Base-by-base conservation (phyloP, 2,888 invertebrate species). In the Agrotis segetum region DNA sequence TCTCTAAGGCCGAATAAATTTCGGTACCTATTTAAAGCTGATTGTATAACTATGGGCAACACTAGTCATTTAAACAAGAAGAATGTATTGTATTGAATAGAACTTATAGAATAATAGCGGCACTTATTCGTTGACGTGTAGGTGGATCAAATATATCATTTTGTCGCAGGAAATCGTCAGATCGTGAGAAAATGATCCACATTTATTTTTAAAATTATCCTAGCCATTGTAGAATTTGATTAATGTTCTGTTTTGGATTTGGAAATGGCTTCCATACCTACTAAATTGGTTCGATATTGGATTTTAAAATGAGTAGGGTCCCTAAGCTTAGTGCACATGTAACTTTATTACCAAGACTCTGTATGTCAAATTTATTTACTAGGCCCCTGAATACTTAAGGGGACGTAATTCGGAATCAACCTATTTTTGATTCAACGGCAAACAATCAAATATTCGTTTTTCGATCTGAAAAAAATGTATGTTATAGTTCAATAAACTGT, bases 101-200 rank as follows among this genome's bases (percentile, higher is more conserved):
- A 66, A 47, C 55, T 69, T 67, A 72, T 68, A 71, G 63, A 71
- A 76, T 74, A 75, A 79, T 69, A 76, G 77, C 65, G 50, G 55
- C 67, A 67, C 67, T 67, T 77, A 71, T 24, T 65, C 55, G 50
- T 40, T 16, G 40, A 53, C 52, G 61, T 40, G 79, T 78, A 53
- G 79, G 82, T 52, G 58, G 59, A 7, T 49, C 16, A 49, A 59
- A 82, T 78, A 82, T 62, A 67, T 77, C 50, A 67, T 59, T 68
- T 72, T 49, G 78, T 65, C 72, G 47, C 58, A 78, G 65, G 58
- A 72, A 78, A 46, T 67, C n/a, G 67, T 62, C 81, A 59, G 13
- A 1, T 17, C n/a, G 56, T 72, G 60, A 77, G 53, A 78, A 66
- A 79, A 63, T 61, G 21, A 61, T 77, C 59, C 9, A 19, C 14